These are phyloP conservation scores for Lepus europaeus DNA, from an alignment of 2,113 vertebrate genomes.

Conservation along the genomic window DNA sequence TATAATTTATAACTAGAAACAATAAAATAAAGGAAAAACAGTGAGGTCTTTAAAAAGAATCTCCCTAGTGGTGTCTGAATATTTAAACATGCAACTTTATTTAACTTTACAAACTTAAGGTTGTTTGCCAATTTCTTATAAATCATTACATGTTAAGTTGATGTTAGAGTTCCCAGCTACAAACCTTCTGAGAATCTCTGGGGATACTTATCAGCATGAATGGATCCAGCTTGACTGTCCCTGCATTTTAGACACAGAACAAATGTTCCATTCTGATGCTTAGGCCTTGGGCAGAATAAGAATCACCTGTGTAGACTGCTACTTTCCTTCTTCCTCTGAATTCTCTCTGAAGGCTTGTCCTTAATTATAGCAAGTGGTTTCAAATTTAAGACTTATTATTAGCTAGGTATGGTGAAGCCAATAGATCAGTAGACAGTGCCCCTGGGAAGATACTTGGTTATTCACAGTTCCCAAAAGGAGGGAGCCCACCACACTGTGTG, in stretches of 20 bases:
- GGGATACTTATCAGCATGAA: background rate
- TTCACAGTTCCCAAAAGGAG: background rate
- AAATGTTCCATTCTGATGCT: constrained; percentile 26
- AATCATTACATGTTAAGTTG: background rate
- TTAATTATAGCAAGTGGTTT: background rate
- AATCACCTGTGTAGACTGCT: background rate
- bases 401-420: background rate
- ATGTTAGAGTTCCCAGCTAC: background rate
- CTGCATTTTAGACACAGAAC: background rate
- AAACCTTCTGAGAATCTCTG: background rate
- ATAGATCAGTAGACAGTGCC: background rate
- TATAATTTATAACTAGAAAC: background rate
- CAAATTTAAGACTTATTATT: constrained; percentile 21
- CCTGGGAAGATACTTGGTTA: background rate
- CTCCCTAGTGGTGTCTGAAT: background rate
- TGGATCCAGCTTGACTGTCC: background rate
- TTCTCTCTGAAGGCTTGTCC: background rate
- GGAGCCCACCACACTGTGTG: background rate
- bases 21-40: background rate
- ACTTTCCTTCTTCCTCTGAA: background rate
- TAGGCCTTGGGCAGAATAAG: background rate
- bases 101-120: background rate
- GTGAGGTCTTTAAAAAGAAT: background rate
- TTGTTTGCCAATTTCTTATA: background rate
- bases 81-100: background rate